Percentiles rank a stretch among this genome's conserved stretches.
Evolutionary conservation across 2,888 invertebrate genomes (phyloP).

Genomic region (Metopia argyrocephala): DNA sequence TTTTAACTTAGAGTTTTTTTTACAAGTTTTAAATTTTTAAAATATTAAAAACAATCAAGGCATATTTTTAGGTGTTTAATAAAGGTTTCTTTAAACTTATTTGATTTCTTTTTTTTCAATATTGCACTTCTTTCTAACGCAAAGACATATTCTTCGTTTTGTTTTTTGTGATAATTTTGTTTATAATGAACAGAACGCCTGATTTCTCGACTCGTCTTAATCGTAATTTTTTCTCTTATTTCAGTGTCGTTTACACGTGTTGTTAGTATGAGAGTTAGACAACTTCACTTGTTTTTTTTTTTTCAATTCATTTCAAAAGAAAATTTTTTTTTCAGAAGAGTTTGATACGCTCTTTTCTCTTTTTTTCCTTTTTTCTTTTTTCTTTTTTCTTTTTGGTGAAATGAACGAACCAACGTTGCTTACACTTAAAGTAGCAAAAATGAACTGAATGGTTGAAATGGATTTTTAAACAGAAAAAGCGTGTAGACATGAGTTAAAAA

Average conservation of each 20-base stretch:
- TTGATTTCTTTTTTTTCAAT: not conserved
- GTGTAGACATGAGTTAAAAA: conserved; percentile 41
- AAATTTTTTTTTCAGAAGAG: not conserved
- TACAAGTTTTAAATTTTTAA: not conserved
- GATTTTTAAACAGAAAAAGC: conserved; percentile 67
- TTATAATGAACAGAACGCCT: no score
- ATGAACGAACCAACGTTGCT: conserved; percentile 67
- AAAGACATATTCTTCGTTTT: not conserved
- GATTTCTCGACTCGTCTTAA: no score
- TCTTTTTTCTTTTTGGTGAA: conserved; percentile 34
- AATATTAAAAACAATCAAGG: conserved; percentile 29
- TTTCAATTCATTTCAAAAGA: not conserved
- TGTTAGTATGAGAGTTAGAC: no score
- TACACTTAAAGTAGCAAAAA: conserved; percentile 73
- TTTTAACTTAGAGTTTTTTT: not conserved
- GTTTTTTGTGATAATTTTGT: no score
- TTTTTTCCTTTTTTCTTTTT: not conserved
- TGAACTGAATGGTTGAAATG: conserved; percentile 73
- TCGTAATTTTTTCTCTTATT: not conserved
- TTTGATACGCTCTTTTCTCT: no score
- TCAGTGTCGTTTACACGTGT: conserved; percentile 57
- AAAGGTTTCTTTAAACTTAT: not conserved
- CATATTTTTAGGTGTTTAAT: conserved; percentile 47
- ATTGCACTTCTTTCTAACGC: conserved; percentile 32
- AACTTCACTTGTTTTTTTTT: no score